Conservation (phyloP, 2,888 invertebrate species). For the Syrphus vitripennis region DNA sequence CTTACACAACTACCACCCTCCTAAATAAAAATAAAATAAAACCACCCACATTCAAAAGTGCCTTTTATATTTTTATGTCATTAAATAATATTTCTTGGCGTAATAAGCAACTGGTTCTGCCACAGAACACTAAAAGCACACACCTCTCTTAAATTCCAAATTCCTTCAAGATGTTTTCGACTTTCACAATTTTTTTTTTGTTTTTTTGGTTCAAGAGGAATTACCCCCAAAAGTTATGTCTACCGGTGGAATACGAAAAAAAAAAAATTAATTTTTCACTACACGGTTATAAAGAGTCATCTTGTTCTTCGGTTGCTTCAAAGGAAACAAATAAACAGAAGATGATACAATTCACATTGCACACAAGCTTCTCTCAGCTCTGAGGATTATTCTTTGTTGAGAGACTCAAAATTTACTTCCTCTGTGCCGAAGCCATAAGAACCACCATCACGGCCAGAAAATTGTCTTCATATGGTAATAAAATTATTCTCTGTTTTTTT, state of each 20-base stretch:
- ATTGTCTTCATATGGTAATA: constrained; percentile 27
- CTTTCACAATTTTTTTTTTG: too few relatives aligned
- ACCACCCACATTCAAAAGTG: constrained; percentile 5
- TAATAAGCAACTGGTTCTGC: constrained; percentile 35
- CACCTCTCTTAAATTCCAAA: neutral
- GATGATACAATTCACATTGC: constrained; percentile 17
- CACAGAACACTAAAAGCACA: constrained; percentile 14
- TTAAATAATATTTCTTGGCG: constrained; percentile 28
- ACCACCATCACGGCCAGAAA: neutral
- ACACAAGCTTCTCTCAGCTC: constrained; percentile 9
- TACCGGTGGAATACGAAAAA: constrained; percentile 31
- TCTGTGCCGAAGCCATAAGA: neutral
- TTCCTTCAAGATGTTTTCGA: neutral
- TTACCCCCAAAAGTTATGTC: constrained; percentile 18
- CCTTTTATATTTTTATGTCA: constrained; percentile 29
- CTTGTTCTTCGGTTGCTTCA: constrained; percentile 25
- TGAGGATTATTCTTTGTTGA: constrained; percentile 20
- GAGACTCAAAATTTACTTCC: constrained; percentile 23
- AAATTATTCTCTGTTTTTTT: neutral
- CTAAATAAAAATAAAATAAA: neutral
- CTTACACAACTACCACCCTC: neutral
- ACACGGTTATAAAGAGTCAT: constrained; percentile 45
- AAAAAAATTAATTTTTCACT: constrained; percentile 59
- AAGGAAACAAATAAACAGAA: constrained; percentile 5
- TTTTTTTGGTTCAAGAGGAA: neutral